These are phyloP conservation scores for Sepiola atlantica DNA, from an alignment of 2,888 invertebrate species.

Conservation along the genomic window DNA sequence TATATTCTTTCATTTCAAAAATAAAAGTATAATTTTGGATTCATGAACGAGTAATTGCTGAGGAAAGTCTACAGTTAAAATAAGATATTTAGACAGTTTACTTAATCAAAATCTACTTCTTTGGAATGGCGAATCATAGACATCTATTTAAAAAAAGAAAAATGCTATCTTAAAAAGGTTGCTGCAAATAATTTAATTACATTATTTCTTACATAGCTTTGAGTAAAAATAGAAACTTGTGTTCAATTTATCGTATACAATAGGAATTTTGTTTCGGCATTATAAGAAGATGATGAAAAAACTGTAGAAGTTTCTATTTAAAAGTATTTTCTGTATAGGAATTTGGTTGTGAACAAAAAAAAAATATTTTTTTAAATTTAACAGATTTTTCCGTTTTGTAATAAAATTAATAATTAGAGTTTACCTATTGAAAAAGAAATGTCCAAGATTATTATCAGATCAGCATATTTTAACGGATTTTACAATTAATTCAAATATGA, in stretches of 20 bases:
- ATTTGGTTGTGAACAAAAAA: not conserved
- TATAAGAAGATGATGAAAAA: not conserved
- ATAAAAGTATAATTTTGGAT: not conserved
- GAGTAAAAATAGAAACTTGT: too few species aligned
- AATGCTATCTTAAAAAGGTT: not conserved
- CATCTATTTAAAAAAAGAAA: not conserved
- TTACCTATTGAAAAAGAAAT: not conserved
- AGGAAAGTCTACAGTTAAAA: not conserved
- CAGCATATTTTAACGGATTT: not conserved
- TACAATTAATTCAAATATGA: not conserved
- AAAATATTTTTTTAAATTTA: too few species aligned
- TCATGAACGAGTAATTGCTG: not conserved
- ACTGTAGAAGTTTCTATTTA: too few species aligned
- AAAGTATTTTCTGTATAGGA: too few species aligned
- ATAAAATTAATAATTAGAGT: not conserved
- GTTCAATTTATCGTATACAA: too few species aligned
- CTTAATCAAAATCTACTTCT: not conserved
- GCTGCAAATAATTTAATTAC: not conserved
- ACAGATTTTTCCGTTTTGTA: not conserved
- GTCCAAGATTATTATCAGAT: not conserved
- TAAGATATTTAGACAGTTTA: not conserved
- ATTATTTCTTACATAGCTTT: too few species aligned
- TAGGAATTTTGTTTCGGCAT: too few species aligned
- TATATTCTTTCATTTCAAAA: not conserved
- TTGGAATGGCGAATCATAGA: not conserved